Conservation (phyloP, 2,888 invertebrate genomes). For the Noctua janthina region DNA sequence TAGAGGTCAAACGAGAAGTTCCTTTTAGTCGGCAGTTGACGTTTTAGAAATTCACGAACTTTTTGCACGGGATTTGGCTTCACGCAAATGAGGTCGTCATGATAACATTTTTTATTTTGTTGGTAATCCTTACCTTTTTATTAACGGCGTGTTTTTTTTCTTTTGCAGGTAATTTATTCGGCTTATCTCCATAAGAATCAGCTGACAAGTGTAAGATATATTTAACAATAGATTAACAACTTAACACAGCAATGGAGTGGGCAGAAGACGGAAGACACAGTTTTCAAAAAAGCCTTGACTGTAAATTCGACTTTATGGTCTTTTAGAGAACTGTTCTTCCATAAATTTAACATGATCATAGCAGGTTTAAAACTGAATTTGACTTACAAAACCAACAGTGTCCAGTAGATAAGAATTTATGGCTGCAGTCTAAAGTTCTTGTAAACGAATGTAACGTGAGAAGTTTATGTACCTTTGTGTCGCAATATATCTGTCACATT, state of each 20-base stretch:
- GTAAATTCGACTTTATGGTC: conserved; percentile 30
- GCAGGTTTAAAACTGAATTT: conserved; percentile 43
- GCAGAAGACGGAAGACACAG: conserved; percentile 12
- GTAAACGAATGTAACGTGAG: conserved; percentile 62
- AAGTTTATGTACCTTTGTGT: conserved; percentile 43
- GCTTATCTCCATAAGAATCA: conserved; percentile 15
- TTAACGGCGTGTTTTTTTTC: conserved; percentile 12
- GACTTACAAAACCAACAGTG: conserved; percentile 52
- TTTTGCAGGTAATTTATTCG: conserved; percentile 48
- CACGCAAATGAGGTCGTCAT: conserved; percentile 32
- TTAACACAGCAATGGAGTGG: conserved; percentile 7
- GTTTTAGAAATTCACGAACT: conserved; percentile 41
- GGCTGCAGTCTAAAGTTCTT: conserved; percentile 39
- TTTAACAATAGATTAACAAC: conserved; percentile 24
- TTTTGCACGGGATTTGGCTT: conserved; percentile 26
- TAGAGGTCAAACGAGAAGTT: conserved; percentile 58
- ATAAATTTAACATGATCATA: conserved; percentile 45
- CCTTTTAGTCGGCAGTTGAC: conserved; percentile 36
- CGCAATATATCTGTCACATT: conserved; percentile 49
- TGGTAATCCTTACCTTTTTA: neutral
- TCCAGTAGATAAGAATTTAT: conserved; percentile 49
- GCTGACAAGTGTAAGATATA: conserved; percentile 28
- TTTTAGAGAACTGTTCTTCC: conserved; percentile 26
- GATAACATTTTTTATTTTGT: conserved; percentile 34
- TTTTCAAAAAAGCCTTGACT: conserved; percentile 1